Percentiles rank a stretch among this genome's conserved stretches.
These are phyloP conservation scores for Theristicus caerulescens DNA, from an alignment of 2,113 vertebrate genomes.

Conservation along the genomic window DNA sequence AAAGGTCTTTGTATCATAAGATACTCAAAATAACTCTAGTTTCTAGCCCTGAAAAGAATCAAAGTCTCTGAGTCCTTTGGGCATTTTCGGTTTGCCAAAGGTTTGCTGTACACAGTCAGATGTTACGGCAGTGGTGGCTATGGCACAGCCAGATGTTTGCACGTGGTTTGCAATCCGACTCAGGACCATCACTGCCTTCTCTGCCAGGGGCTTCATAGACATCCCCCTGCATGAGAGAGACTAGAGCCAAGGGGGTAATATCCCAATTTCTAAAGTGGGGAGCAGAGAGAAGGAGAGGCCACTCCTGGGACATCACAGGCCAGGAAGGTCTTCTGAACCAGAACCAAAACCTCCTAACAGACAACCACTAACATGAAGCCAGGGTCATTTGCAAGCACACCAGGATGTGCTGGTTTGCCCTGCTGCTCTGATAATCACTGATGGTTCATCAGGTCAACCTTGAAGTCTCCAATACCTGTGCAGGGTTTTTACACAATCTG, in stretches of 20 bases:
- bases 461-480: neutral
- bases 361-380: neutral
- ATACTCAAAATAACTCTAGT: neutral
- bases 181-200: neutral
- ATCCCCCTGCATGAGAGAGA: neutral
- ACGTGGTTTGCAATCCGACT: accelerated
- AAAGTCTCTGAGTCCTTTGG: neutral
- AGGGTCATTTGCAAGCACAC: neutral
- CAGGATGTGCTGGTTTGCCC: neutral
- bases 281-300: neutral
- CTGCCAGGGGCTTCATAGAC: neutral
- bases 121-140: accelerated
- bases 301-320: too few species aligned
- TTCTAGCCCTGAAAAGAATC: neutral
- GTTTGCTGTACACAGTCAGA: accelerated
- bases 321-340: neutral
- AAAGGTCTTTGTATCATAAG: neutral
- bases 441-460: neutral
- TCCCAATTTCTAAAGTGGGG: neutral
- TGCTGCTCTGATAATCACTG: neutral
- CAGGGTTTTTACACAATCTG: accelerated
- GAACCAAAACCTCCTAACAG: neutral
- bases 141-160: neutral
- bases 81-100: neutral
- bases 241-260: accelerated